A percentile compares a stretch with the other conserved stretches of the same genome.
phyloP scores from a whole-genome alignment of 2,888 invertebrate species.

The Microctonus hyperodae region DNA sequence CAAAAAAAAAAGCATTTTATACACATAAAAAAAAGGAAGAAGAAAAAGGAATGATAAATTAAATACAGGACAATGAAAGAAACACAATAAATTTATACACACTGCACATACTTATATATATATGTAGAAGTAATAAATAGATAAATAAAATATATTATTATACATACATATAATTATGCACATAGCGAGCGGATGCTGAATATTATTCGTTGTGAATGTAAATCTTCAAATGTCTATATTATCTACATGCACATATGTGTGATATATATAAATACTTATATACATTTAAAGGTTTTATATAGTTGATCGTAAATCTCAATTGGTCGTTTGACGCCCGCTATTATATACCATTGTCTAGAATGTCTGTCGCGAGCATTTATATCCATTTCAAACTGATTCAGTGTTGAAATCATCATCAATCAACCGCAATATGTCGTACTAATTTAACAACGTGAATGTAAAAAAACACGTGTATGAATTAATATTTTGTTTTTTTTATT shows the following conservation, averaged over 20 bases:
- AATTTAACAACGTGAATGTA: no score
- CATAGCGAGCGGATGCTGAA: slow-evolving; percentile 30
- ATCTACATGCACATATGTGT: not conserved
- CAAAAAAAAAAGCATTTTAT: not conserved
- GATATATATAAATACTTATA: not conserved
- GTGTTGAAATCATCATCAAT: slow-evolving; percentile 5
- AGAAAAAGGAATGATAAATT: not conserved
- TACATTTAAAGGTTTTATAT: not conserved
- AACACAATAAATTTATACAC: not conserved
- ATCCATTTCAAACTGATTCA: not conserved
- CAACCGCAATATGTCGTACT: not conserved
- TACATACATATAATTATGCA: no score
- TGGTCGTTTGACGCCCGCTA: slow-evolving; percentile 6
- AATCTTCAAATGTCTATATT: not conserved
- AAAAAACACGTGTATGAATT: not conserved
- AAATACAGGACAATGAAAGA: not conserved
- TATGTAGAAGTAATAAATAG: no score
- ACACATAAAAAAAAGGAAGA: not conserved
- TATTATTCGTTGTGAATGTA: slow-evolving; percentile 31
- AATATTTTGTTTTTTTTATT: not conserved
- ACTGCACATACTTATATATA: no score
- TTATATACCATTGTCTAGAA: slow-evolving; percentile 14
- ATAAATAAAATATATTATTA: no score
- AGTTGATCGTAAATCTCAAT: slow-evolving; percentile 25
- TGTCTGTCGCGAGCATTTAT: slow-evolving; percentile 11